phyloP scores from a whole-genome alignment of 53 echinoderm and acorn worm genomes.

The Crossaster papposus region DNA sequence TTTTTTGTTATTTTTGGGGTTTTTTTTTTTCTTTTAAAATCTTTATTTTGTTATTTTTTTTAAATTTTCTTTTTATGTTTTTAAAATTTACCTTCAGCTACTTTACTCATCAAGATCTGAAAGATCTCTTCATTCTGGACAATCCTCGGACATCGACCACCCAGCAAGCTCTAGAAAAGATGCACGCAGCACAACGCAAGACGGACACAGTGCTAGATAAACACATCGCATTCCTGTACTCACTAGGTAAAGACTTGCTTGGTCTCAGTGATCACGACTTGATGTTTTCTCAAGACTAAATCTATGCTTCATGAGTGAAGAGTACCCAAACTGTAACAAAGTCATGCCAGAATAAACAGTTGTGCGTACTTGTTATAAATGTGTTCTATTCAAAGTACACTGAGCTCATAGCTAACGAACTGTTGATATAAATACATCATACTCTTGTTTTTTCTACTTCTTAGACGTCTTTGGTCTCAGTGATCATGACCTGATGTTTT shows the following conservation, averaged over 20 bases:
- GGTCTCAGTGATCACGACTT: no score
- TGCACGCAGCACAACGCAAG: conserved; percentile 86
- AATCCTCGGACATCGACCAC: conserved; percentile 83
- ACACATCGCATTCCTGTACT: conserved; percentile 91
- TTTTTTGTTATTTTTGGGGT: not conserved
- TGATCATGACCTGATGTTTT: conserved; percentile 98
- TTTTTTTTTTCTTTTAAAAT: not conserved
- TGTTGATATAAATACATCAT: not conserved
- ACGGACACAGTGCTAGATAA: conserved; percentile 77
- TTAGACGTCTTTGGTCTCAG: conserved; percentile 72
- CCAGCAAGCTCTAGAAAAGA: conserved; percentile 81
- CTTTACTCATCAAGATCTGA: conserved; percentile 84
- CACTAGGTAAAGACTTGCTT: conserved; percentile 74
- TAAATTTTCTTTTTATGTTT: not conserved
- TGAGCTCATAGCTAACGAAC: no score
- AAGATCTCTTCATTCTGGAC: conserved; percentile 89
- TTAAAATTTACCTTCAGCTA: conserved; percentile 66
- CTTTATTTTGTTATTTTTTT: not conserved
- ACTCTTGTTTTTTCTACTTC: not conserved
- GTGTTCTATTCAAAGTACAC: no score
- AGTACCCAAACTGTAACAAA: no score
- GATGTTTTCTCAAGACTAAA: no score
- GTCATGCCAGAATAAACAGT: no score
- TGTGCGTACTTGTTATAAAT: no score
- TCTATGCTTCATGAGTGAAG: no score